Evolutionary conservation across 2,888 invertebrate genomes (phyloP).

Genomic region (Galerucella pusilla): DNA sequence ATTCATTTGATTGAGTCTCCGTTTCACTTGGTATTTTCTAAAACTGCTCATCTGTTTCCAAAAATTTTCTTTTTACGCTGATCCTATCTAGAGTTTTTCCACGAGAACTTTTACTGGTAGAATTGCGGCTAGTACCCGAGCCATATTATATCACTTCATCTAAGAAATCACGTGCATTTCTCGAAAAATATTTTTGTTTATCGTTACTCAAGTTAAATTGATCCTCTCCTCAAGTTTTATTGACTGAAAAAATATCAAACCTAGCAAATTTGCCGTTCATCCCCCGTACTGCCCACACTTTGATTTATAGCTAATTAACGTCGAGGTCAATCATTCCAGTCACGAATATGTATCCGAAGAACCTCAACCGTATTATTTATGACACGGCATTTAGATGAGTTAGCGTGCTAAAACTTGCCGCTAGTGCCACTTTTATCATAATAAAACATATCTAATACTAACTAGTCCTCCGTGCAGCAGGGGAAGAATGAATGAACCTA

Average conservation of each 20-base stretch:
- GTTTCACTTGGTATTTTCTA: too few relatives aligned
- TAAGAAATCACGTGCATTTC: too few relatives aligned
- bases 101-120: too few relatives aligned
- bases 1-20: too few relatives aligned
- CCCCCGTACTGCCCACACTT: slow-evolving; percentile 33
- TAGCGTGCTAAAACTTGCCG: slow-evolving; percentile 51
- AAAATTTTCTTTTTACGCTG: too few relatives aligned
- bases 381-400: slow-evolving; percentile 55
- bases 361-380: slow-evolving; percentile 54
- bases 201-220: neutral
- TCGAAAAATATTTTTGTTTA: too few relatives aligned
- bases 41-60: too few relatives aligned
- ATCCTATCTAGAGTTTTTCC: too few relatives aligned
- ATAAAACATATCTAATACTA: slow-evolving; percentile 47
- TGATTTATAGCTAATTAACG: slow-evolving; percentile 52
- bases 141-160: too few relatives aligned
- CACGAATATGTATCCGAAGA: slow-evolving; percentile 50
- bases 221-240: neutral
- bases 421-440: slow-evolving; percentile 53
- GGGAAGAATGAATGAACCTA: neutral
- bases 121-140: too few relatives aligned
- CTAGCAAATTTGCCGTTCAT: slow-evolving; percentile 20
- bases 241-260: neutral
- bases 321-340: slow-evolving; percentile 53
- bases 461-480: slow-evolving; percentile 26